Evolutionary conservation across 2,113 vertebrate species (phyloP).

Genomic region (Lophura nycthemera): DNA sequence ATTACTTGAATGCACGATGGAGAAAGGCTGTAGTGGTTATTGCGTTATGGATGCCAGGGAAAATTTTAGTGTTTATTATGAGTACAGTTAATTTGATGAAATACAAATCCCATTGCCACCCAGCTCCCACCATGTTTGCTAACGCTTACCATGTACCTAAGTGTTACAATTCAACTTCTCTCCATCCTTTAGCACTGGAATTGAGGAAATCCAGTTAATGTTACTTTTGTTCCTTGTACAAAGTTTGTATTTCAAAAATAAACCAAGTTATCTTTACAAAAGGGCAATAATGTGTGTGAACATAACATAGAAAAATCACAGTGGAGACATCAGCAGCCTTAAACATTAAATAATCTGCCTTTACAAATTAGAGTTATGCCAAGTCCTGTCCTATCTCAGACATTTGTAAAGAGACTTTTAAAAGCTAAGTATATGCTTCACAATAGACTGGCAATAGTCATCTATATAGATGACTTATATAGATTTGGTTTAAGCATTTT

Average conservation of each 20-base stretch:
- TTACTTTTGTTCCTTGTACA: conserved; percentile 42
- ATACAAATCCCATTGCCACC: not conserved
- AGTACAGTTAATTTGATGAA: conserved; percentile 51
- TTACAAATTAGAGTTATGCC: not conserved
- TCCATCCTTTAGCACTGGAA: not conserved
- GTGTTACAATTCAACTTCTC: conserved; percentile 35
- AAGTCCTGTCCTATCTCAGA: not conserved
- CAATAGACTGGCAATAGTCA: not conserved
- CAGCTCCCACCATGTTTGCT: conserved; percentile 31
- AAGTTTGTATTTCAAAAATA: conserved; percentile 59
- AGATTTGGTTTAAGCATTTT: not conserved
- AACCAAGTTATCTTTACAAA: conserved; percentile 70
- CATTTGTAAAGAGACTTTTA: not conserved
- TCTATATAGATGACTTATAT: not conserved
- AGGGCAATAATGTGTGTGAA: conserved; percentile 60
- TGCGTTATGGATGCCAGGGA: conserved; percentile 41
- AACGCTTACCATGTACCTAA: conserved; percentile 22
- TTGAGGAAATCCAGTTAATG: conserved; percentile 14
- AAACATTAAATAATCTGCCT: conserved; percentile 44
- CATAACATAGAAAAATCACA: conserved; percentile 50
- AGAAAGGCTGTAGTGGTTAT: not conserved
- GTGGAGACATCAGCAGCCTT: conserved; percentile 56
- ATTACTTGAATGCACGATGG: not conserved
- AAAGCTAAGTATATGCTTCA: not conserved
- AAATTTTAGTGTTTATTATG: conserved; percentile 31